These are phyloP conservation scores for Tanypteryx hageni DNA, from an alignment of 2,888 invertebrate species.

Conservation along the genomic window DNA sequence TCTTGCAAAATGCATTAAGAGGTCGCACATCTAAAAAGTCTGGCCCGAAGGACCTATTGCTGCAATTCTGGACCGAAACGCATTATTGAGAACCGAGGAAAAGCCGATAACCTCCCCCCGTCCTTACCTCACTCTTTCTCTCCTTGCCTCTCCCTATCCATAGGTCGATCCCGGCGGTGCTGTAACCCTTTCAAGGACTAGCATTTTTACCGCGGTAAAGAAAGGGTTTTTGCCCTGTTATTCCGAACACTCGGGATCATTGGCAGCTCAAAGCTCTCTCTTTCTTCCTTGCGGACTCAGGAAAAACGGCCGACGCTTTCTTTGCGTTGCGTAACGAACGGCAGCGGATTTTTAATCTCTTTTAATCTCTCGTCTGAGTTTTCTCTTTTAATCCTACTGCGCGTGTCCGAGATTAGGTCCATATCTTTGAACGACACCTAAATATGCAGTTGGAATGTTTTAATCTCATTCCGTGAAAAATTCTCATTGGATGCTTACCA, in stretches of 20 bases:
- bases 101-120: not conserved
- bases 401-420: too few relatives aligned
- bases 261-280: not conserved
- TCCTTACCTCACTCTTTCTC: not conserved
- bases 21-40: not conserved
- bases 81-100: not conserved
- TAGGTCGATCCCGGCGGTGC: not conserved
- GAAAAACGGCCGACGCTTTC: not conserved
- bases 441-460: too few relatives aligned
- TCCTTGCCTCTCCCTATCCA: not conserved
- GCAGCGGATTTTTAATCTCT: not conserved
- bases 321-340: not conserved
- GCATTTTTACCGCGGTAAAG: not conserved
- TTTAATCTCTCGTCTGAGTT: not conserved
- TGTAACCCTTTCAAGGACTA: not conserved
- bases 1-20: not conserved
- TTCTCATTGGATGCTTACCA: too few relatives aligned
- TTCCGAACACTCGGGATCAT: not conserved
- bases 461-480: too few relatives aligned
- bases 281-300: not conserved
- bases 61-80: not conserved
- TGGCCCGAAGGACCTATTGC: not conserved
- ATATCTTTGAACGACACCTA: too few relatives aligned
- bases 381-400: not conserved
- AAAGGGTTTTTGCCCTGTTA: not conserved